Evolutionary conservation across 2,888 invertebrate species (phyloP).

Genomic region (Mylabris sibirica): DNA sequence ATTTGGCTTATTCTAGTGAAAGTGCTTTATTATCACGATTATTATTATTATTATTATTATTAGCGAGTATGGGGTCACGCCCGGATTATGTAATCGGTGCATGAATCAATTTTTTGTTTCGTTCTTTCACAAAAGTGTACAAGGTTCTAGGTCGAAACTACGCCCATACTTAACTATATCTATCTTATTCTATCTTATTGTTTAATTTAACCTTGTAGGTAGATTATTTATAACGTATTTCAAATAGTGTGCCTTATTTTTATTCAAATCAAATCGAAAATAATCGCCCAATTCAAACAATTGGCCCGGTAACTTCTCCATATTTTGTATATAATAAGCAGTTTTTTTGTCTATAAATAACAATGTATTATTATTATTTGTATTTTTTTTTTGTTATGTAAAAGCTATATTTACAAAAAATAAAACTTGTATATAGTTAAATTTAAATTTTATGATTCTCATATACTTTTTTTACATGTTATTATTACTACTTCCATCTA

Average conservation of each 20-base stretch:
- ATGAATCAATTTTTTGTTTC: neutral
- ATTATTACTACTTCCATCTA: no score
- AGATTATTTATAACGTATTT: slow-evolving; percentile 27
- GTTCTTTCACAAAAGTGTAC: neutral
- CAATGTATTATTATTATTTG: slow-evolving; percentile 32
- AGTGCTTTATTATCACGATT: slow-evolving; percentile 40
- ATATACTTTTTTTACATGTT: neutral
- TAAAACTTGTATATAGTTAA: slow-evolving; percentile 30
- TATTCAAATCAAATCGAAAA: slow-evolving; percentile 18
- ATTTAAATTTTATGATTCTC: neutral
- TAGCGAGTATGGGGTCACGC: slow-evolving; percentile 43
- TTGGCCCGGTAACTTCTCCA: neutral
- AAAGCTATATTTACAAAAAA: slow-evolving; percentile 24
- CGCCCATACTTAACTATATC: slow-evolving; percentile 3
- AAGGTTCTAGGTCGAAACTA: slow-evolving; percentile 32
- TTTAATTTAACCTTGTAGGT: slow-evolving; percentile 17
- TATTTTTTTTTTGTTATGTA: slow-evolving; percentile 30
- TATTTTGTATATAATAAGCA: slow-evolving; percentile 28
- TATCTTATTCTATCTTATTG: slow-evolving; percentile 1
- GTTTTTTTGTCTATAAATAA: slow-evolving; percentile 22
- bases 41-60: slow-evolving; percentile 11
- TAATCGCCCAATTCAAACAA: slow-evolving; percentile 34
- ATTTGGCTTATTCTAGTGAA: slow-evolving; percentile 44
- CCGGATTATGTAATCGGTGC: slow-evolving; percentile 46
- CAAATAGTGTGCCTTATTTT: slow-evolving; percentile 34